Percentiles rank a stretch among this genome's conserved stretches.
Evolutionary conservation across 2,888 invertebrate genomes (phyloP).

Genomic region (Chrysomela aeneicollis): DNA sequence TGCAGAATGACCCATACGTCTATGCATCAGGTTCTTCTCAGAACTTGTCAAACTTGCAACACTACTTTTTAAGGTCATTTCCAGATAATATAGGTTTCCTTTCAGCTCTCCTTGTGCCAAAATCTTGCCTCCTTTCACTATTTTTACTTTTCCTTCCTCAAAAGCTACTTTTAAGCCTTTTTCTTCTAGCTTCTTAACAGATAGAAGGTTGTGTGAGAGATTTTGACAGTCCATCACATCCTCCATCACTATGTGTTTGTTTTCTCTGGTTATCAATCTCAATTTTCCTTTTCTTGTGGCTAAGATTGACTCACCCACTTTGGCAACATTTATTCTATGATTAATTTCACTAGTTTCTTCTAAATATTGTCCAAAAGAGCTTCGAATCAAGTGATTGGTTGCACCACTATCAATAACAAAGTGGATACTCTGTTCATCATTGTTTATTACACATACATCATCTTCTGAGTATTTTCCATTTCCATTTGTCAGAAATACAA

Average conservation of each 20-base stretch:
- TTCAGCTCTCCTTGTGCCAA: neutral
- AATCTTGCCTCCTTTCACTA: neutral
- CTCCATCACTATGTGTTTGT: slow-evolving; percentile 25
- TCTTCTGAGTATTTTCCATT: slow-evolving; percentile 3
- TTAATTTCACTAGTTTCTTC: slow-evolving; percentile 25
- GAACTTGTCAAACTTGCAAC: neutral
- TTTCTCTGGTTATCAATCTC: slow-evolving; percentile 30
- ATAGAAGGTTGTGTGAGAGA: slow-evolving; percentile 38
- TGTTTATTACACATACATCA: slow-evolving; percentile 25
- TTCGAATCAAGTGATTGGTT: slow-evolving; percentile 41
- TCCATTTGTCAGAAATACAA: slow-evolving; percentile 10
- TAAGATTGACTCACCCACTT: slow-evolving; percentile 36
- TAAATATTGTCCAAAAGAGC: slow-evolving; percentile 29
- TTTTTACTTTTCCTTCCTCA: slow-evolving; percentile 20
- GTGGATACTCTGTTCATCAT: slow-evolving; percentile 20
- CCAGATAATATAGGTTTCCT: too few relatives aligned
- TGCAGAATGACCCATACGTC: slow-evolving; percentile 44
- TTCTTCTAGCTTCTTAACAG: slow-evolving; percentile 39
- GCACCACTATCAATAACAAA: slow-evolving; percentile 44
- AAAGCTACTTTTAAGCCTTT: slow-evolving; percentile 35
- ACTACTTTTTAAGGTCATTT: neutral
- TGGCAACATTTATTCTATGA: slow-evolving; percentile 41
- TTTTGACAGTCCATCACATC: slow-evolving; percentile 38
- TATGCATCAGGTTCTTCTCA: slow-evolving; percentile 34
- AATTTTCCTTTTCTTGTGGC: slow-evolving; percentile 38